Percentiles rank a stretch among this genome's conserved stretches.
Conservation (phyloP, 2,888 invertebrate genomes). For the Prosapia bicincta region DNA sequence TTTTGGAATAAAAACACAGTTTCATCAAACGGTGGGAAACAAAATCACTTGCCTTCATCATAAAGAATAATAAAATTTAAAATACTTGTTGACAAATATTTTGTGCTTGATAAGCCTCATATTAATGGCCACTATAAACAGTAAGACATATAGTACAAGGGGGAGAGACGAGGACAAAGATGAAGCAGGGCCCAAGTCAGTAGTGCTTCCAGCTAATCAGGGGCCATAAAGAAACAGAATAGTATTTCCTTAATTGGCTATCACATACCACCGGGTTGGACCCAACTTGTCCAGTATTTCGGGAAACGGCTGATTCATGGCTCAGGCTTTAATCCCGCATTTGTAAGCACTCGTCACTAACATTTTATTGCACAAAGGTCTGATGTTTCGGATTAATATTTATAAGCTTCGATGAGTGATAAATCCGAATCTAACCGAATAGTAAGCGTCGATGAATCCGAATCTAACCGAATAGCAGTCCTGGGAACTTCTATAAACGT, state of each 20-base stretch:
- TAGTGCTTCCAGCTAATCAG: background rate
- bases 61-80: no score
- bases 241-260: background rate
- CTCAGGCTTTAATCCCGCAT: background rate
- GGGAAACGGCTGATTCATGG: background rate
- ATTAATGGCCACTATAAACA: background rate
- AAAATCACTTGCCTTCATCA: no score
- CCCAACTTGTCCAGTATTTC: background rate
- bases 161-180: background rate
- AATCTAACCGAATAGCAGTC: no score
- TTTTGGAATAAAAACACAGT: no score
- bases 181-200: background rate
- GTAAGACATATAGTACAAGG: background rate
- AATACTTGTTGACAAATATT: no score
- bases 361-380: background rate
- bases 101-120: no score
- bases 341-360: background rate
- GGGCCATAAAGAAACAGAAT: background rate
- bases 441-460: no score
- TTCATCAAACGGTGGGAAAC: no score
- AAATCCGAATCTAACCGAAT: no score
- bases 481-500: no score
- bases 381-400: background rate
- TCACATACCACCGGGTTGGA: background rate
- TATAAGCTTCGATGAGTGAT: background rate